Base-by-base conservation (phyloP, 2,797 vertebrate genomes). In the Parauchenoglanis punctatus region DNA sequence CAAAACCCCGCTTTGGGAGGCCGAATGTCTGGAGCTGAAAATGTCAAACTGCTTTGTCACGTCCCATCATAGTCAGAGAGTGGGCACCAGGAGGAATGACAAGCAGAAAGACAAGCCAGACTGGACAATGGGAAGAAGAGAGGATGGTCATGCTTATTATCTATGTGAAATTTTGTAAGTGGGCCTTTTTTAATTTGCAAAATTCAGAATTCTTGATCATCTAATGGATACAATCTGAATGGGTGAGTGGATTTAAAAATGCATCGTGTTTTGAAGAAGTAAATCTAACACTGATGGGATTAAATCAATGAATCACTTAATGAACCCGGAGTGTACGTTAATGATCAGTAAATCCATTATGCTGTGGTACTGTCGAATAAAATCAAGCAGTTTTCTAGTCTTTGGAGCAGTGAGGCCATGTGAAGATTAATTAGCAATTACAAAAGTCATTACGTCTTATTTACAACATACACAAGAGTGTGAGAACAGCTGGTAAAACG, bases 41-140 rank as follows among this genome's bases (percentile, higher is more conserved):
- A 96, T 96, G 94, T 96, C 95, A 96, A 95, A 95, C 94, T 94
- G 93, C 93, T 95, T 96, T 95, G 95, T 95, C 94, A 94, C 85
- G 91, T 95, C 91, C 92, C 91, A 92, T 95, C 92, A 93, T 91
- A 92, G 92, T 91, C 70, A 89, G 89, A 92, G 90, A 75, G 84
- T 65, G 59, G 61, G 73, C 46, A 52, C 63, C 80, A 52, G 72
- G 86, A 70, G 35, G 23, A 81, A 81, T 81, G 56, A 81, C 78
- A 63, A 63, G 78, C 78, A n/a, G 58, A 46, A 40, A 46, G 77
- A 80, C 28, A 80, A 59, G 56, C 11, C 35, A 61, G 78, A 63
- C 20, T 3, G 0, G 58, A n/a, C 31, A 44, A 25, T n/a, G 12
- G 18, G 63, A 25, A 44, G 56, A 44, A 12, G 56, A 46, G 2